A percentile compares a stretch with the other conserved stretches of the same genome.
These are phyloP conservation scores for Podocnemis expansa DNA, from an alignment of 2,113 vertebrate genomes.

Conservation along the genomic window DNA sequence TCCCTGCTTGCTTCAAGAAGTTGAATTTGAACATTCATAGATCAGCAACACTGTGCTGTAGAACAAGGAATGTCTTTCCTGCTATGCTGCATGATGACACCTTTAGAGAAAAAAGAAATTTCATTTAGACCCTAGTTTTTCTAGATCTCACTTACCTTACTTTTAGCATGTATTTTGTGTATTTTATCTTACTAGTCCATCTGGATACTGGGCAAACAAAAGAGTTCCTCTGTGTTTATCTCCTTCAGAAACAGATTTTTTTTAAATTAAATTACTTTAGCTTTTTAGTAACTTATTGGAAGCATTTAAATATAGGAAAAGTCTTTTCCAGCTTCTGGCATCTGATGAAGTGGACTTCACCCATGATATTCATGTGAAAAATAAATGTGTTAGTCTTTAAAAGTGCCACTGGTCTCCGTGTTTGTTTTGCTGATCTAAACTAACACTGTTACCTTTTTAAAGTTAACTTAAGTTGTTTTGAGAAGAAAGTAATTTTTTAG, in stretches of 20 bases:
- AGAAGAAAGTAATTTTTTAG: neutral
- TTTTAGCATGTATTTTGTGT: constrained; percentile 44
- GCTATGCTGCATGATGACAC: constrained; percentile 13
- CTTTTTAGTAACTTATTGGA: neutral
- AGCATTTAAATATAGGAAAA: neutral
- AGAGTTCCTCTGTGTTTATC: neutral
- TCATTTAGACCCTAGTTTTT: constrained; percentile 48
- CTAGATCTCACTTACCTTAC: constrained; percentile 52
- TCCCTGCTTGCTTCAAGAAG: constrained; percentile 20
- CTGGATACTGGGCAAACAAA: constrained; percentile 17
- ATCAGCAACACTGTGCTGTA: neutral
- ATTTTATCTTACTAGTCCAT: constrained; percentile 39
- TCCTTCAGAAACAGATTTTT: neutral
- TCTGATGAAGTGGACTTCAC: no score
- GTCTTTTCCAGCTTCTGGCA: no score
- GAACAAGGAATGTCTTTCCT: constrained; percentile 15
- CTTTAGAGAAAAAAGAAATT: constrained; percentile 61
- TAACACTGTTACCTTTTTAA: neutral
- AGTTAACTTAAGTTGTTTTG: constrained; percentile 7
- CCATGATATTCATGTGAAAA: no score
- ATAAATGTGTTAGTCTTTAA: no score
- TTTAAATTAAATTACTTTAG: neutral
- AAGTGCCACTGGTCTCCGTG: no score
- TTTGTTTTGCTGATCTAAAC: no score
- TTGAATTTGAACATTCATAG: constrained; percentile 21